Evolutionary conservation across 2,113 vertebrate genomes (phyloP).

Genomic region (Sylvietta virens): DNA sequence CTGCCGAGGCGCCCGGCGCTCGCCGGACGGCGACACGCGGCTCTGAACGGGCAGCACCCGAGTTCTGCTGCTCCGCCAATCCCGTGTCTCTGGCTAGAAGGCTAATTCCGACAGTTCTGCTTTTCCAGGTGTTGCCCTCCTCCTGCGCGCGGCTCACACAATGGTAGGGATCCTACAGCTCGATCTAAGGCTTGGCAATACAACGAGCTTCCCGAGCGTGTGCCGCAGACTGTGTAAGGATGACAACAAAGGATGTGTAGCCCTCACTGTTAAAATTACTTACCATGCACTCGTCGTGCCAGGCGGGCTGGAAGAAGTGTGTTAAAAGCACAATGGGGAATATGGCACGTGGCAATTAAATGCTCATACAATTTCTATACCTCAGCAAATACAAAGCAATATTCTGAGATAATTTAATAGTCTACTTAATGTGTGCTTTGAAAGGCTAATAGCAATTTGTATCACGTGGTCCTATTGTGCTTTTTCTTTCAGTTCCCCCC

Average conservation of each 20-base stretch:
- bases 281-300: not conserved
- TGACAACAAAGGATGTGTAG: not conserved
- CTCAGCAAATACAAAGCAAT: not conserved
- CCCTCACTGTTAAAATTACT: not conserved
- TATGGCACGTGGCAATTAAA: not conserved
- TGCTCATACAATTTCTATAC: not conserved
- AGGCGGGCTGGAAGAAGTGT: not conserved
- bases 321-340: not conserved
- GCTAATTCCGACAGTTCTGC: not conserved
- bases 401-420: not conserved
- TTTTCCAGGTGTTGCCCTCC: not conserved
- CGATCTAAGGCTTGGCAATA: not conserved
- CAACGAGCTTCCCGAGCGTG: not conserved
- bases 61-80: not conserved
- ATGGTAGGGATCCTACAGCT: not conserved
- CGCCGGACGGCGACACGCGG: not conserved
- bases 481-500: not conserved
- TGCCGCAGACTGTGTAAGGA: not conserved
- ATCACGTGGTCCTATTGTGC: not conserved
- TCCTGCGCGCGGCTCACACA: not conserved
- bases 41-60: fast-evolving
- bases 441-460: not conserved
- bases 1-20: fast-evolving
- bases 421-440: not conserved
- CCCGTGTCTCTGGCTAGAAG: not conserved